phyloP scores from a whole-genome alignment of 2,888 invertebrate species.

The Thelaira solivaga region DNA sequence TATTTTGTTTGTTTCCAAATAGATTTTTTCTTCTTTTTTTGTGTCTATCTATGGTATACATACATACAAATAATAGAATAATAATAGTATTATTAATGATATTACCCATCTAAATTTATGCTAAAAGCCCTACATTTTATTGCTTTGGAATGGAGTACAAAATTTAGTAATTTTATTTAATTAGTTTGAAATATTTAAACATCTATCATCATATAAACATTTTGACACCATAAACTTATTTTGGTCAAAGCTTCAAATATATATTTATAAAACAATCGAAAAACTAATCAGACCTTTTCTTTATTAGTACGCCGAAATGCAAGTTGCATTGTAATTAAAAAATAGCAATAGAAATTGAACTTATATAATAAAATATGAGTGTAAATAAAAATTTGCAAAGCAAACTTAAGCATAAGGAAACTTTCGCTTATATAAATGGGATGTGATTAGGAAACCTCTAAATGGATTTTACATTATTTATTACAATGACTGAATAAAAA shows the following conservation, averaged over 20 bases:
- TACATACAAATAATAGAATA: neutral
- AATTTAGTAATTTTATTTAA: neutral
- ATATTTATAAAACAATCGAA: neutral
- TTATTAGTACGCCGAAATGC: slow-evolving; percentile 29
- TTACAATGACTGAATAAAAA: slow-evolving; percentile 1
- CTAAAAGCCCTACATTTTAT: neutral
- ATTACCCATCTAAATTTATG: slow-evolving; percentile 6
- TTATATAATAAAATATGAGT: slow-evolving; percentile 15
- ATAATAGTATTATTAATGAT: no score
- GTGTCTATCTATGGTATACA: slow-evolving; percentile 17
- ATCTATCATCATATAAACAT: slow-evolving; percentile 9
- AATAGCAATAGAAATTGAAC: neutral
- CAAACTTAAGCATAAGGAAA: slow-evolving; percentile 50
- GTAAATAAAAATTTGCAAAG: slow-evolving; percentile 44
- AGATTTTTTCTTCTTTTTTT: no score
- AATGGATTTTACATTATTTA: slow-evolving; percentile 4
- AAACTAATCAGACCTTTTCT: slow-evolving; percentile 28
- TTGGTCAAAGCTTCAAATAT: slow-evolving; percentile 40
- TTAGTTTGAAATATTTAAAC: slow-evolving; percentile 44
- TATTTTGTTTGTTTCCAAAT: slow-evolving; percentile 8
- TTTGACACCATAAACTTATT: slow-evolving; percentile 39
- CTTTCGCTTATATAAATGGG: slow-evolving; percentile 26
- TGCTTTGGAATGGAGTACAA: slow-evolving; percentile 43
- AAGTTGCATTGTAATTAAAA: neutral
- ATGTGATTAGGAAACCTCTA: slow-evolving; percentile 4